Base-by-base conservation (phyloP, 2,888 invertebrate species). In the Rotaria sp. region DNA sequence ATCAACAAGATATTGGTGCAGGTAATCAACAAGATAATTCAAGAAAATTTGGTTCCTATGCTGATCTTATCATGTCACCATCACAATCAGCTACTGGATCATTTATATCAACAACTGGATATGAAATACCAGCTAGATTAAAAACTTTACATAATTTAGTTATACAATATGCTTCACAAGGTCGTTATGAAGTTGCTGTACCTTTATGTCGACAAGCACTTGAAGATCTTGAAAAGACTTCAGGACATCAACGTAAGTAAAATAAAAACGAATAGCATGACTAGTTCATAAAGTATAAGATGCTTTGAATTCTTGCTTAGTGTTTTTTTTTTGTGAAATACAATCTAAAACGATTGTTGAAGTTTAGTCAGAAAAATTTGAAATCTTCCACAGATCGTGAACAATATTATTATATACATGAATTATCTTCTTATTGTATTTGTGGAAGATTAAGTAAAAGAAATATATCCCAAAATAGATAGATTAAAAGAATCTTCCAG, bases 81-180 rank as follows among this genome's bases (percentile, higher is more conserved):
- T 48, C 84, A 15, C 45, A 74, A 48, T 85, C 85, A 10, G 80
- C 75, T 30, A 80, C 74, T 38, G 86, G 85, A 13, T 85, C 80
- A 45, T 80, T 80, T 45, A 80, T 80, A 11, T 85, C 85, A 8
- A 75, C 75, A 48, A 80, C 85, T 50, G 86, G 85, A n/a, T 85
- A 99, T 92, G 99, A 99, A 93, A 99, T 99, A 91, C 99, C 99
- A 86, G 97, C 98, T 21, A 94, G 99, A 38, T 93, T 99, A 88
- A 94, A 97, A 89, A 99, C 99, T 0, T 93, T 99, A 87, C 98
- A 99, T 93, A 99, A 99, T 93, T 93, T 99, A 90, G 99, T 99
- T 87, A 99, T 99, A 88, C 99, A 99, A 92, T 99, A 99, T 92
- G 99, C 99, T 84, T 96, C 96, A 85, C 97, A 99, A 92, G 99